Conservation (phyloP, 1,140 invertebrate genomes). For the Solenopsis fugax region DNA sequence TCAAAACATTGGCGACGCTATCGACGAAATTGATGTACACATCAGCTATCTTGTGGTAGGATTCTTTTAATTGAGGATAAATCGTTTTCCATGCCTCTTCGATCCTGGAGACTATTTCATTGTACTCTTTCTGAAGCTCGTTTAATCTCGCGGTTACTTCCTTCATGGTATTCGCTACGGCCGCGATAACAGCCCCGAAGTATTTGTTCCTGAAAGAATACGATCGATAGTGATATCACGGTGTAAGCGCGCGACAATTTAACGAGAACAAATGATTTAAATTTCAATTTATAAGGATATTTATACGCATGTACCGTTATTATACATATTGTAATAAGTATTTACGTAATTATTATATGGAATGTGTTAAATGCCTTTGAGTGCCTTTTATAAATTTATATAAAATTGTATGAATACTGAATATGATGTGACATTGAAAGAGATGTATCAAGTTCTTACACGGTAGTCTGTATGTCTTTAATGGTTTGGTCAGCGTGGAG, state of each 20-base stretch:
- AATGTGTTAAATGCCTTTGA: not conserved
- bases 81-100: conserved; percentile 79
- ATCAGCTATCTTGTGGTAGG: conserved; percentile 85
- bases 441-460: conserved; percentile 85
- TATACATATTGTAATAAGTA: not conserved
- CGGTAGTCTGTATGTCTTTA: conserved; percentile 88
- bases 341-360: not conserved
- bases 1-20: conserved; percentile 84
- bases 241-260: not conserved
- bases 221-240: not conserved
- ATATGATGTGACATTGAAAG: not conserved
- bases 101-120: conserved; percentile 85
- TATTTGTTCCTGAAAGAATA: conserved; percentile 83
- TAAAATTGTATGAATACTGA: not conserved
- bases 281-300: conserved; percentile 9
- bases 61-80: conserved; percentile 88
- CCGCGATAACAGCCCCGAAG: conserved; percentile 82
- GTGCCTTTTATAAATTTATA: not conserved
- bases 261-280: not conserved
- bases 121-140: conserved; percentile 85
- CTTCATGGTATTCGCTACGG: conserved; percentile 84
- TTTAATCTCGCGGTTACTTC: conserved; percentile 75
- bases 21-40: conserved; percentile 85
- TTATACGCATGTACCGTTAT: not conserved
- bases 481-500: conserved; percentile 89